Evolutionary conservation across 2,113 vertebrate species (phyloP).

Genomic region (Anser cygnoides): DNA sequence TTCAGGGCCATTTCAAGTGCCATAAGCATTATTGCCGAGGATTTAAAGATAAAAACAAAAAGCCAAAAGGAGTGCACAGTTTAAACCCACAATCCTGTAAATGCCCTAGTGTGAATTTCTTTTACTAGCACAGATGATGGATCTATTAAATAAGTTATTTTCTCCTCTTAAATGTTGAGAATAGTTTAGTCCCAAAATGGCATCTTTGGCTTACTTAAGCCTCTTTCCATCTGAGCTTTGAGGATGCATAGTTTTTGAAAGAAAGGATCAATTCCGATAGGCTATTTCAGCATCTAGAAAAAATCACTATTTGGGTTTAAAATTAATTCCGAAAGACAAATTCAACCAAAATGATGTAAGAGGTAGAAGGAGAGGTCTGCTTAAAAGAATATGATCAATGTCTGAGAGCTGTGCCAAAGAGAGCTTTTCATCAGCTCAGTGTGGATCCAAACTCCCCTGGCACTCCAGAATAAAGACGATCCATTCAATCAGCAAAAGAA

Average conservation of each 20-base stretch:
- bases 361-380: background rate
- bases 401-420: background rate
- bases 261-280: background rate
- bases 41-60: background rate
- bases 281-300: background rate
- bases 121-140: background rate
- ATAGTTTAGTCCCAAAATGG: background rate
- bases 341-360: background rate
- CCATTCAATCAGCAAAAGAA: background rate
- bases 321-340: constrained; percentile 17
- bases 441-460: background rate
- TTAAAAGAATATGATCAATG: background rate
- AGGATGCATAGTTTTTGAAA: background rate
- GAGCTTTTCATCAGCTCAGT: background rate
- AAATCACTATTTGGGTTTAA: background rate
- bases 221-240: background rate
- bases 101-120: background rate
- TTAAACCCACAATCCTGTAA: background rate
- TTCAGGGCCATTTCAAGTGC: background rate
- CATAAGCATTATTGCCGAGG: background rate
- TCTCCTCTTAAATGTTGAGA: background rate
- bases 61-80: background rate
- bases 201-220: background rate
- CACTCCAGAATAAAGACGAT: background rate
- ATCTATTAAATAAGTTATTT: background rate